phyloP scores from a whole-genome alignment of 2,113 vertebrate species.

The Arothron firmamentum region DNA sequence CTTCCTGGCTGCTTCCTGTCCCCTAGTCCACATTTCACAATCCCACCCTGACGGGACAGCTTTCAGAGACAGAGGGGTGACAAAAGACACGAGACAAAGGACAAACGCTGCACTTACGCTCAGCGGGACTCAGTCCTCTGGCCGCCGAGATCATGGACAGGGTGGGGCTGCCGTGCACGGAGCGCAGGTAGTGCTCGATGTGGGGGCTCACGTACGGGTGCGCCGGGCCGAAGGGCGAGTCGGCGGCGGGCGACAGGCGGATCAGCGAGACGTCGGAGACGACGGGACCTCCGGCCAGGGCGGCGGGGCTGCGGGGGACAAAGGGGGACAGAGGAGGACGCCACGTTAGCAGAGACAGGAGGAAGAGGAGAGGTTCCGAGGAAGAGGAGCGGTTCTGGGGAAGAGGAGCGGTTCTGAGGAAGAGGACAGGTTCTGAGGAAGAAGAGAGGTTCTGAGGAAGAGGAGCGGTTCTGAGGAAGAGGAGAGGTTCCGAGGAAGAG shows the following conservation, averaged over 20 bases:
- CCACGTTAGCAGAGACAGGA: background rate
- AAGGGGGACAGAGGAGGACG: background rate
- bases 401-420: too few species aligned
- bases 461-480: too few species aligned
- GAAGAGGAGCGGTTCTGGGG: too few species aligned
- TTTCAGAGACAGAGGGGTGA: too few species aligned
- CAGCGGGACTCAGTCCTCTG: slow-evolving; percentile 85
- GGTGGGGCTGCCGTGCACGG: slow-evolving; percentile 87
- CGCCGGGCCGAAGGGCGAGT: slow-evolving; percentile 82
- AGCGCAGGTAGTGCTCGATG: slow-evolving; percentile 95
- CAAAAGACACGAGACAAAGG: too few species aligned
- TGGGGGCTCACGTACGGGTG: slow-evolving; percentile 87
- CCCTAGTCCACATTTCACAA: too few species aligned
- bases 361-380: too few species aligned
- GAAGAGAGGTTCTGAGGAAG: too few species aligned
- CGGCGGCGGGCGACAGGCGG: slow-evolving; percentile 85
- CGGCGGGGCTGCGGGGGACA: slow-evolving; percentile 75
- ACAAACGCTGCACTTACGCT: slow-evolving; percentile 75
- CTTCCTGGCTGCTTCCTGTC: too few species aligned
- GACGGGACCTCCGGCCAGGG: slow-evolving; percentile 83
- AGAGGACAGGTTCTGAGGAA: too few species aligned
- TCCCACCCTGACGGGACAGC: too few species aligned
- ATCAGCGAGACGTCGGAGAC: slow-evolving; percentile 94
- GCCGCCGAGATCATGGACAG: slow-evolving; percentile 90
- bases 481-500: too few species aligned